Conservation (phyloP, 1,140 invertebrate genomes). For the Lithobius niger region DNA sequence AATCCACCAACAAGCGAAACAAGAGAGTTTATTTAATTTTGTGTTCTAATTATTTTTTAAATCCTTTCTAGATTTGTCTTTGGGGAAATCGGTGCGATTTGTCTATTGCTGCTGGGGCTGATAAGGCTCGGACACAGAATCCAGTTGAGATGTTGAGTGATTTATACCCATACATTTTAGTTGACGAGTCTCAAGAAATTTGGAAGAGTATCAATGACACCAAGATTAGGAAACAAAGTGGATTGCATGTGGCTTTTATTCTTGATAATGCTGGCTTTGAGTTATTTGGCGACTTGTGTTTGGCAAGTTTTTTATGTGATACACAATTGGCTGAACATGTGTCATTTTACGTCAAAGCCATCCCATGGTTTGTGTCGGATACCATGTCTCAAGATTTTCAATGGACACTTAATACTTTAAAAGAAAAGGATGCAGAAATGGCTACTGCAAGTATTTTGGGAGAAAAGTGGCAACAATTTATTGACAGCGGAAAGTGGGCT, state of each 20-base stretch:
- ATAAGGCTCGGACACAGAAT: slow-evolving; percentile 39
- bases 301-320: slow-evolving; percentile 62
- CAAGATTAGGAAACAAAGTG: slow-evolving; percentile 8
- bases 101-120: slow-evolving; percentile 59
- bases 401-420: slow-evolving; percentile 41
- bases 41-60: slow-evolving; percentile 9
- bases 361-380: slow-evolving; percentile 97
- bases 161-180: slow-evolving; percentile 51
- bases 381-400: slow-evolving; percentile 59
- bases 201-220: not conserved
- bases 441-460: slow-evolving; percentile 15
- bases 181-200: slow-evolving; percentile 43
- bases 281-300: slow-evolving; percentile 73
- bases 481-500: slow-evolving; percentile 34
- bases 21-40: too few species aligned
- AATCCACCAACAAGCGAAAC: too few species aligned
- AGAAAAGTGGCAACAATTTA: slow-evolving; percentile 39
- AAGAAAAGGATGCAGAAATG: slow-evolving; percentile 13
- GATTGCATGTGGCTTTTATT: slow-evolving; percentile 51
- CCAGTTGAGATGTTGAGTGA: slow-evolving; percentile 46
- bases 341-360: slow-evolving; percentile 71
- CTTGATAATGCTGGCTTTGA: slow-evolving; percentile 93
- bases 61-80: slow-evolving; percentile 34
- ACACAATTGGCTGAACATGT: slow-evolving; percentile 52
- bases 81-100: slow-evolving; percentile 74